A percentile compares a stretch with the other conserved stretches of the same genome.
phyloP scores from a whole-genome alignment of 2,888 invertebrate species.

The Rhamphomyia laevipes region DNA sequence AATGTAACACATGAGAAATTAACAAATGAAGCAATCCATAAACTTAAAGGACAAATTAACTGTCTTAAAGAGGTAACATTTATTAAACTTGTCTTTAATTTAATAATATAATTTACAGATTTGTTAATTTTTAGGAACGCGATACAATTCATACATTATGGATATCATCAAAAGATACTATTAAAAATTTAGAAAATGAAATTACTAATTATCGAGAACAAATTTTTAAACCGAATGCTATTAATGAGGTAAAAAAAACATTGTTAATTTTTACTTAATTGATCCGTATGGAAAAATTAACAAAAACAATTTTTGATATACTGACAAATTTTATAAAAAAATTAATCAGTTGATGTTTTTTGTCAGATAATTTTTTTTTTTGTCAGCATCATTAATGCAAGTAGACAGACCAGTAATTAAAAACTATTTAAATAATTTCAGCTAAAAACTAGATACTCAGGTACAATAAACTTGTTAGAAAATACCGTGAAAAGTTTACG shows the following conservation, averaged over 20 bases:
- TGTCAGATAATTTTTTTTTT: no score
- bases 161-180: conserved; percentile 53
- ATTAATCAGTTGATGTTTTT: no score
- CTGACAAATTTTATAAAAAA: no score
- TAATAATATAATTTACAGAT: not conserved
- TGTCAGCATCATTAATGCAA: not conserved
- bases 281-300: no score
- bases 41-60: conserved; percentile 34
- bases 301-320: no score
- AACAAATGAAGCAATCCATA: conserved; percentile 29
- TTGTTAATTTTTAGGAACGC: conserved; percentile 48
- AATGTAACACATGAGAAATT: conserved; percentile 20
- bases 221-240: conserved; percentile 18
- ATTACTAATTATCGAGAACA: conserved; percentile 41
- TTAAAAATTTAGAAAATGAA: conserved; percentile 55
- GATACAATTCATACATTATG: conserved; percentile 51
- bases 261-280: no score
- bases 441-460: conserved; percentile 40
- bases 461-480: conserved; percentile 45
- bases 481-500: conserved; percentile 31
- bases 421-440: conserved; percentile 14
- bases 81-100: not conserved
- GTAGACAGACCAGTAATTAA: not conserved
- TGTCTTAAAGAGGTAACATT: conserved; percentile 25
- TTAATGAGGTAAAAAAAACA: conserved; percentile 21